phyloP scores from a whole-genome alignment of 2,888 invertebrate genomes.

The Ophion slaviceki region DNA sequence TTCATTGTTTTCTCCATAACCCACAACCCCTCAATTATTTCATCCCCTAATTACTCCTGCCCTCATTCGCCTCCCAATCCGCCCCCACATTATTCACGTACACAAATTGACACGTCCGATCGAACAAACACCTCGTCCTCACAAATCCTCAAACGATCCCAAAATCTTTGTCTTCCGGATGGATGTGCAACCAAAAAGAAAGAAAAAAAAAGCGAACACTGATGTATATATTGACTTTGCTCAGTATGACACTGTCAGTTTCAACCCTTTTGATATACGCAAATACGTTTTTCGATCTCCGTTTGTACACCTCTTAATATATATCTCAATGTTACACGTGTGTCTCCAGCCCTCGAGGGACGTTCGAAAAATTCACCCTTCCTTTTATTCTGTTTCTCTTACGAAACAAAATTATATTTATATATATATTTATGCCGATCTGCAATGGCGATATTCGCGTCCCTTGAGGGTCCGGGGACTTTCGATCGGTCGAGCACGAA shows the following conservation, averaged over 20 bases:
- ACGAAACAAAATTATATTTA: not conserved
- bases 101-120: constrained; percentile 18
- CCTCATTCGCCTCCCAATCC: too few relatives aligned
- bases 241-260: constrained; percentile 84
- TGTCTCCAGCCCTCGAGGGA: constrained; percentile 34
- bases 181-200: constrained; percentile 3
- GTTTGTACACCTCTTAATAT: constrained; percentile 40
- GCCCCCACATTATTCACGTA: constrained; percentile 9
- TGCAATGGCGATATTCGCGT: constrained; percentile 15
- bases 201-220: constrained; percentile 79
- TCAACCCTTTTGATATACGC: constrained; percentile 74
- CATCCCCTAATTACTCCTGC: too few relatives aligned
- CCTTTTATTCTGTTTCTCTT: not conserved
- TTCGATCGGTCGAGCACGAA: constrained; percentile 28
- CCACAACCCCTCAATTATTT: not conserved
- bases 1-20: not conserved
- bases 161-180: constrained; percentile 41
- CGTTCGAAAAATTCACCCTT: constrained; percentile 2
- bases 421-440: not conserved
- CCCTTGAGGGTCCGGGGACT: constrained; percentile 45
- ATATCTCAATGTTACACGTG: constrained; percentile 53
- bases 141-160: constrained; percentile 29
- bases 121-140: constrained; percentile 24
- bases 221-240: constrained; percentile 84
- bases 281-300: constrained; percentile 31